These are phyloP conservation scores for Austrofundulus limnaeus DNA, from an alignment of 2,113 vertebrate genomes.

Conservation along the genomic window DNA sequence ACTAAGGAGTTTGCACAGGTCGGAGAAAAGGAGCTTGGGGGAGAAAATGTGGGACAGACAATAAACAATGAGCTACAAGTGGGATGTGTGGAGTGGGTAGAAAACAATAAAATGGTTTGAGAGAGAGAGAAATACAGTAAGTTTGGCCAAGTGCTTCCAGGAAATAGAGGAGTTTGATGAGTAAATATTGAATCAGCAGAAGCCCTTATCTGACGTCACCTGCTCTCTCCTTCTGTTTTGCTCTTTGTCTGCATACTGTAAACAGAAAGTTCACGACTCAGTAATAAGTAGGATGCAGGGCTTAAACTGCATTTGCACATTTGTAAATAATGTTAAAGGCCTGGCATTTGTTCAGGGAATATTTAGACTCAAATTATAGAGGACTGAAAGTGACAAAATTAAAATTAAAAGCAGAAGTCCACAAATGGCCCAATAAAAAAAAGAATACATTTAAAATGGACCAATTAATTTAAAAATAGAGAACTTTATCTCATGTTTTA, in stretches of 20 bases:
- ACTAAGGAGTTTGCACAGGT: slow-evolving; percentile 6
- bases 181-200: slow-evolving; percentile 76
- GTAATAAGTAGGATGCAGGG: slow-evolving; percentile 3
- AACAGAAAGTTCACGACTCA: slow-evolving; percentile 48
- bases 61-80: slow-evolving; percentile 2
- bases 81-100: background rate
- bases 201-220: slow-evolving; percentile 52
- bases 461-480: no score
- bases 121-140: slow-evolving; percentile 50
- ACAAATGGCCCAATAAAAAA: no score
- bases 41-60: slow-evolving; percentile 7
- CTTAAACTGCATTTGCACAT: background rate
- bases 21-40: slow-evolving; percentile 6
- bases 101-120: slow-evolving; percentile 3
- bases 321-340: background rate
- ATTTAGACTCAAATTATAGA: no score
- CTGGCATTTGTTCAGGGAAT: no score
- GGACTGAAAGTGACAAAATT: no score
- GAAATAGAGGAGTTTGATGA: slow-evolving; percentile 73
- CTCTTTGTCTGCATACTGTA: slow-evolving; percentile 41
- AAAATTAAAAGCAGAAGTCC: no score
- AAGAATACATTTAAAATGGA: no score
- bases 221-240: slow-evolving; percentile 36
- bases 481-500: no score
- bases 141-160: slow-evolving; percentile 68